Evolutionary conservation across 1,140 invertebrate species (phyloP), one percentile per base, ranked within the genome.

Genomic region (Coptotermes formosanus): DNA sequence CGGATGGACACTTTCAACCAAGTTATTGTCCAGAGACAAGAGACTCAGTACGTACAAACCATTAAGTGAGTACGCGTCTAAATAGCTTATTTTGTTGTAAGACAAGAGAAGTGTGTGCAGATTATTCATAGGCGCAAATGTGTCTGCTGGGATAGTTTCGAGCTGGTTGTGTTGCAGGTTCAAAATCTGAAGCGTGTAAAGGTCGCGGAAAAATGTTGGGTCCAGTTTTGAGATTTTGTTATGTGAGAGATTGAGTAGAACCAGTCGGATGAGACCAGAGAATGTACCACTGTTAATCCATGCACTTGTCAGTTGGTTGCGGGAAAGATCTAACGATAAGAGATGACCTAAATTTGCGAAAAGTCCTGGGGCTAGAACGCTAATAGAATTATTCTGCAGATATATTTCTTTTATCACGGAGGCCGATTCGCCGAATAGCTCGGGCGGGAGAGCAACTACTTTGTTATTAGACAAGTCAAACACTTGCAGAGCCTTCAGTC

Each of bases 371-470:
- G 96, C 95, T 75, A 97, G 91, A 16, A 95, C 94, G 89, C 94
- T 94, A 83, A 97, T 96, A 82, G 95, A 97, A 92, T 98, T 98
- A 90, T 97, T 97, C 90, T 96, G 95, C 88, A 98, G 90, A 90
- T 96, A 95, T 87, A 98, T 94, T 92, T 97, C 96, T 91, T 96
- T 96, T 86, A 98, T 94, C 30, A 95, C 94, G 86, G 94, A 94
- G 21, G 93, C 92, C 87, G 94, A 94, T 89, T 97, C 96, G 88
- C 94, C 93, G 88, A 98, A 97, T 86, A 98, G 91, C 88, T 95
- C 95, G 48, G 95, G 94, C n/a, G 97, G 97, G 86, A 98, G 91
- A 44, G 96, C 95, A 6, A 97, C 95, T 81, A 98, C 95, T 93
- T 96, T 95, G 91, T 98, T 98, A 88, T 95, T 95, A 16, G 96